phyloP scores from a whole-genome alignment of 2,888 invertebrate species.

The Lissocephala sabroskyi region DNA sequence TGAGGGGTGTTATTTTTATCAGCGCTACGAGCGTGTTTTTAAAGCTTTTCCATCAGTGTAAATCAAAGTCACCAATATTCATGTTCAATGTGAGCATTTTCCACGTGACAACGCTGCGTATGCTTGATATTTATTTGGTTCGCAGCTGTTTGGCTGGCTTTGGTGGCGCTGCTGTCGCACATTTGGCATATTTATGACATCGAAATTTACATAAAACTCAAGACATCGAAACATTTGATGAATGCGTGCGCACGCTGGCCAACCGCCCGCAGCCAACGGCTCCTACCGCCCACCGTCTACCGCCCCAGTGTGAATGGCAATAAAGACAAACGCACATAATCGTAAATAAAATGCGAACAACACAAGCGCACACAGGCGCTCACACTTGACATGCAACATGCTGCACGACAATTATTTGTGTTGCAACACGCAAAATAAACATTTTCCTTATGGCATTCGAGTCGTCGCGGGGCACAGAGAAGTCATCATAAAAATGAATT shows the following conservation, averaged over 20 bases:
- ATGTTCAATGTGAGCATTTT: slow-evolving; percentile 6
- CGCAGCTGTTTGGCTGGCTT: too few relatives aligned
- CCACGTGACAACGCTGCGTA: slow-evolving; percentile 17
- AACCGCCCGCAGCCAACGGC: too few relatives aligned
- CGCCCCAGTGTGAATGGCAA: slow-evolving; percentile 16
- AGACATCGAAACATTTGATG: too few relatives aligned
- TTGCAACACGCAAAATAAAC: slow-evolving; percentile 60
- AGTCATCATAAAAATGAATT: slow-evolving; percentile 59
- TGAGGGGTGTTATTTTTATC: too few relatives aligned
- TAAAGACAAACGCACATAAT: slow-evolving; percentile 43
- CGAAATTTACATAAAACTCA: slow-evolving; percentile 33
- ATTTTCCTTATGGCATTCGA: slow-evolving; percentile 25
- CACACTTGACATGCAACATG: slow-evolving; percentile 41
- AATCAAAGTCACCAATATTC: slow-evolving; percentile 3
- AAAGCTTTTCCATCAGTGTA: slow-evolving; percentile 33
- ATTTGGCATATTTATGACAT: not conserved
- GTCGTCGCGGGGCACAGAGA: slow-evolving; percentile 6
- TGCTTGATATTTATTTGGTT: slow-evolving; percentile 20
- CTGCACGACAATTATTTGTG: slow-evolving; percentile 63
- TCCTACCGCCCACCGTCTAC: too few relatives aligned
- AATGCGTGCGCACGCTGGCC: too few relatives aligned
- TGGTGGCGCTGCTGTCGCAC: not conserved
- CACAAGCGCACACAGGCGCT: slow-evolving; percentile 8
- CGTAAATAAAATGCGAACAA: slow-evolving; percentile 48
- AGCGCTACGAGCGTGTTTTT: too few relatives aligned